Percentiles rank a stretch among this genome's conserved stretches.
Evolutionary conservation across 1,140 invertebrate genomes (phyloP).

Genomic region (Zelostemma sp.): DNA sequence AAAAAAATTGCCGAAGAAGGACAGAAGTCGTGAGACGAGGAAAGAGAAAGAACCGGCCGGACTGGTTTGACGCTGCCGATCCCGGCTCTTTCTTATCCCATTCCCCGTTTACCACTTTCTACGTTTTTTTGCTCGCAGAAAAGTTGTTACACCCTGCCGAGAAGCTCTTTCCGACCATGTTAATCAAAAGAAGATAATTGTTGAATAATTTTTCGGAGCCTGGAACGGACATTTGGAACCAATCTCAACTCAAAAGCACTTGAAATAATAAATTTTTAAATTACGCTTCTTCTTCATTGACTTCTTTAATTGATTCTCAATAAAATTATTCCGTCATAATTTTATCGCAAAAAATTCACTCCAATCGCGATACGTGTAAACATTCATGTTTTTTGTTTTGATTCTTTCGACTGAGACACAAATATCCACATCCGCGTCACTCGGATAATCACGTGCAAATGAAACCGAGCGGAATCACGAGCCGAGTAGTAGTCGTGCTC

Average conservation of each 20-base stretch:
- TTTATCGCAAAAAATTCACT: conserved; percentile 8
- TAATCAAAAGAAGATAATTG: conserved; percentile 25
- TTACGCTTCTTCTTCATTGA: too few relatives aligned
- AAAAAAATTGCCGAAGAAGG: conserved; percentile 15
- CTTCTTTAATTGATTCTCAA: too few relatives aligned
- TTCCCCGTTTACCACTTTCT: conserved; percentile 16
- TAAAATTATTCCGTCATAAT: too few relatives aligned
- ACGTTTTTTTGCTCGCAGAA: conserved; percentile 33
- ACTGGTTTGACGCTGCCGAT: conserved; percentile 59
- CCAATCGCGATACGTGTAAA: too few relatives aligned
- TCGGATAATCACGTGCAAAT: neutral
- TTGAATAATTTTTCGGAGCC: too few relatives aligned
- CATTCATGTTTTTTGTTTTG: neutral
- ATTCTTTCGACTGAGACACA: too few relatives aligned
- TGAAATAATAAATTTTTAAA: too few relatives aligned
- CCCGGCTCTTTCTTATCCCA: conserved; percentile 24
- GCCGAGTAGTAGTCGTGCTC: neutral
- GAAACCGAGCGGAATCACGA: too few relatives aligned
- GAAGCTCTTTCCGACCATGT: conserved; percentile 21
- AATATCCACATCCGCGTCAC: too few relatives aligned
- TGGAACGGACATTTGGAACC: too few relatives aligned
- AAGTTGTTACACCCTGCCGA: conserved; percentile 21
- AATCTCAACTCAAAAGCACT: too few relatives aligned
- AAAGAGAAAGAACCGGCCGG: conserved; percentile 51
- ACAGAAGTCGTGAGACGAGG: conserved; percentile 29